Percentiles rank a stretch among this genome's conserved stretches.
Conservation (phyloP, 1,140 invertebrate species). For the Amyelois transitella region DNA sequence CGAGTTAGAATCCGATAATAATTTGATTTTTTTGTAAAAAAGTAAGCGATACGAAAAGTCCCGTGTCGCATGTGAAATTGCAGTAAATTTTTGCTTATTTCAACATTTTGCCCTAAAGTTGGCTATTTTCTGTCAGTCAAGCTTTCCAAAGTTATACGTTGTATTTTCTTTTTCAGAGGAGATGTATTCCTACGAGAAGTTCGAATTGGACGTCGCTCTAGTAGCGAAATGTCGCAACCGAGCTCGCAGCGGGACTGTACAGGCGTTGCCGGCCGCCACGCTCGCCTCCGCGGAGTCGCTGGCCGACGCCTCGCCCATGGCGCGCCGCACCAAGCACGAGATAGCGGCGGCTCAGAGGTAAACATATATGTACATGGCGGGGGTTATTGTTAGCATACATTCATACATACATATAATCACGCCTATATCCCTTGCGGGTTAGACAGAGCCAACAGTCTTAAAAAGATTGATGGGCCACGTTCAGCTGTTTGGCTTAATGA, state of each 20-base stretch:
- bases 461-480: too few relatives aligned
- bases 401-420: neutral
- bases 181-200: conserved; percentile 73
- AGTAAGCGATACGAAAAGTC: too few relatives aligned
- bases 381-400: neutral
- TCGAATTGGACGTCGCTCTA: conserved; percentile 72
- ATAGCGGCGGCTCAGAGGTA: conserved; percentile 91
- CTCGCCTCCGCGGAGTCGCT: conserved; percentile 57
- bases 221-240: conserved; percentile 54
- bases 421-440: too few relatives aligned
- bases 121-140: too few relatives aligned
- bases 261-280: conserved; percentile 53
- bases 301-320: conserved; percentile 91
- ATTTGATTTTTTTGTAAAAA: too few relatives aligned
- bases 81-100: too few relatives aligned
- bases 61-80: too few relatives aligned
- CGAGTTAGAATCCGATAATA: too few relatives aligned
- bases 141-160: too few relatives aligned
- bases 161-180: conserved; percentile 34
- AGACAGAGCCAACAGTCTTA: too few relatives aligned
- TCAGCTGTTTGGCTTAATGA: too few relatives aligned
- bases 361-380: neutral
- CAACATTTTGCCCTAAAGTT: too few relatives aligned
- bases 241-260: conserved; percentile 49
- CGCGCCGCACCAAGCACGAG: conserved; percentile 94